Evolutionary conservation across 2,113 vertebrate species (phyloP), one percentile per base, ranked within the genome.

Genomic region (Ranitomeya imitator): DNA sequence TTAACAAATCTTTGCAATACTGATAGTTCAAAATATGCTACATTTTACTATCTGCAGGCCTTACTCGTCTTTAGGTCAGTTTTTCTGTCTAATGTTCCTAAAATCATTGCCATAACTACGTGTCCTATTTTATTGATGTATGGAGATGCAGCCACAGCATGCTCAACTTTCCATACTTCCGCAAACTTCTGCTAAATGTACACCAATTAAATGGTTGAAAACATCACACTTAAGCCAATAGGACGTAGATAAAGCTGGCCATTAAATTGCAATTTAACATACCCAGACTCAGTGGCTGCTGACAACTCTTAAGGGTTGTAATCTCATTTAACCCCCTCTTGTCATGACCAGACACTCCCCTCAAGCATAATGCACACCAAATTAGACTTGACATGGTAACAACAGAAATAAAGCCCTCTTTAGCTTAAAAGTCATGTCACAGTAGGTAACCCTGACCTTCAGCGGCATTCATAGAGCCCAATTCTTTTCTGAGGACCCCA

Each of bases 291-390:
- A 79, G 94, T 87, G 90, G 92, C 94, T 94, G 95, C 94, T 94
- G 95, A 95, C 95, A 94, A 92, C 91, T 94, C 93, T 93, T 93
- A 93, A 95, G 94, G 94, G 95, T 93, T 94, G 94, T 97, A 96
- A 97, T 96, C 96, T 95, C 94, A 93, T 96, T 96, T 95, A 95
- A 95, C 95, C 95, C 94, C 93, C 94, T 95, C 95, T 94, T 95
- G 95, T 95, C 95, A 95, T 86, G 93, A 94, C 92, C 92, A 90
- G 92, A 93, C 93, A 93, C 92, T 92, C 92, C 93, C 95, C 92
- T 91, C 91, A 74, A 89, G 93, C 92, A 94, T 93, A 95, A 96
- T 93, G 91, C 90, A 83, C 90, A 60, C 94, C 94, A 96, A 96
- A 97, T 96, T 92, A 95, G 94, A 94, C 93, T 91, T 94, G 96